Base-by-base conservation (phyloP, 2,113 vertebrate genomes). In the Malaclemys terrapin region DNA sequence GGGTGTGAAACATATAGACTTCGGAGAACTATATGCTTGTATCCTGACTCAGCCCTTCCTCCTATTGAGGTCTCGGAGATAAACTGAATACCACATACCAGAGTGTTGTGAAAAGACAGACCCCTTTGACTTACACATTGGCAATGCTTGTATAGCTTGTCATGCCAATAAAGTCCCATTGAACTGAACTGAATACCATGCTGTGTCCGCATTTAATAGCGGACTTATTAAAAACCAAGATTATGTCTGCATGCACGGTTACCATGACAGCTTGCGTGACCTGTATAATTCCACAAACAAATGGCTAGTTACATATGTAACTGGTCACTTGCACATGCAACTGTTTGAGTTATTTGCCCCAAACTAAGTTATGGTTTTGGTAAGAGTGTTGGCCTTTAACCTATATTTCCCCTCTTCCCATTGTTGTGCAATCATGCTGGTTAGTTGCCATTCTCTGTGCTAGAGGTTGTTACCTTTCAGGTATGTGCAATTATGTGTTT, bases 91-190 rank as follows among this genome's bases (percentile, higher is more conserved):
- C 42, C 75, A 57, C 45, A 29, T 75, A 65, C 1, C 16, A 17
- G 38, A 72, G 9, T 25, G 13, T 54, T 38, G 69, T 27, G 81
- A 53, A 84, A 93, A 93, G 91, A 17, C 0, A 0, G 9, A 29
- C 69, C 84, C 29, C 25, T 72, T 72, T 38, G n/a, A 72, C 19
- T 38, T 72, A 38, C 65, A 72, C 49, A 9, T 54, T 82, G 38
- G 53, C 85, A 29, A 87, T 4, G 10, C 3, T 6, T 2, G 29
- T 53, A 4, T 49, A 6, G n/a, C n/a, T 57, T 88, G 53, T 57
- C 22, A 56, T 0, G 1, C 3, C 0, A 0, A 53, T 56, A 85
- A 87, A n/a, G 22, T 20, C 35, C 85, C 14, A 5, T 0, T 53
- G 45, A 78, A 62, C 4, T 45, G 86, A 92, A 88, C 13, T 80